phyloP scores from a whole-genome alignment of 2,113 vertebrate genomes.

The Onychostruthus taczanowskii region DNA sequence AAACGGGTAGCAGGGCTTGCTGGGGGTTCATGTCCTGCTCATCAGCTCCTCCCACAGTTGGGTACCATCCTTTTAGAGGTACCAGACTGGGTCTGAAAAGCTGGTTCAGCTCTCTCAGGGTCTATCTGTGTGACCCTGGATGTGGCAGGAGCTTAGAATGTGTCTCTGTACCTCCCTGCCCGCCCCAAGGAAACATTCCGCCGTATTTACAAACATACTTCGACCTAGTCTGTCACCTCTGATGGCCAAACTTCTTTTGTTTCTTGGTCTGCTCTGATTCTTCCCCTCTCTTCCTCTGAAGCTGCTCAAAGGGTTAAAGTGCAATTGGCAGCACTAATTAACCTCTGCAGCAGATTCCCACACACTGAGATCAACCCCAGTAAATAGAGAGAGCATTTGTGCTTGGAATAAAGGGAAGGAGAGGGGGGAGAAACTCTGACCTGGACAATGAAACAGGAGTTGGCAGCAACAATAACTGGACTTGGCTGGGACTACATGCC shows the following conservation, averaged over 20 bases:
- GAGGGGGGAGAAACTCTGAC: not conserved
- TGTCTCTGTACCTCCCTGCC: not conserved
- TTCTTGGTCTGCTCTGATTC: not conserved
- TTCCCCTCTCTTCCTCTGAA: not conserved
- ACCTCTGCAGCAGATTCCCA: constrained; percentile 53
- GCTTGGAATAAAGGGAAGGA: not conserved
- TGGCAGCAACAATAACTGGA: constrained; percentile 40
- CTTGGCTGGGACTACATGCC: not conserved
- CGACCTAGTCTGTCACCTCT: not conserved
- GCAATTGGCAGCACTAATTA: constrained; percentile 27
- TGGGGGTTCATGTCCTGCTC: not conserved
- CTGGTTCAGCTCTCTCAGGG: not conserved
- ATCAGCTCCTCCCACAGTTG: not conserved
- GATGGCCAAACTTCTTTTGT: not conserved
- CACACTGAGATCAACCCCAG: constrained; percentile 20
- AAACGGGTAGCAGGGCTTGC: not conserved
- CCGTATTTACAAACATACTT: not conserved
- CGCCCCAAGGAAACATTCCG: not conserved
- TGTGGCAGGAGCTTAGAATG: not conserved
- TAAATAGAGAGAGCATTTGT: constrained; percentile 4
- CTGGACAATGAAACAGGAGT: constrained; percentile 30
- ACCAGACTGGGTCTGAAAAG: not conserved
- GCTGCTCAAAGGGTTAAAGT: constrained; percentile 46
- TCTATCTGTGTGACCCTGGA: not conserved
- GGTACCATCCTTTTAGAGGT: not conserved